These are phyloP conservation scores for Catocala fraxini DNA, from an alignment of 2,888 invertebrate species.

Conservation along the genomic window DNA sequence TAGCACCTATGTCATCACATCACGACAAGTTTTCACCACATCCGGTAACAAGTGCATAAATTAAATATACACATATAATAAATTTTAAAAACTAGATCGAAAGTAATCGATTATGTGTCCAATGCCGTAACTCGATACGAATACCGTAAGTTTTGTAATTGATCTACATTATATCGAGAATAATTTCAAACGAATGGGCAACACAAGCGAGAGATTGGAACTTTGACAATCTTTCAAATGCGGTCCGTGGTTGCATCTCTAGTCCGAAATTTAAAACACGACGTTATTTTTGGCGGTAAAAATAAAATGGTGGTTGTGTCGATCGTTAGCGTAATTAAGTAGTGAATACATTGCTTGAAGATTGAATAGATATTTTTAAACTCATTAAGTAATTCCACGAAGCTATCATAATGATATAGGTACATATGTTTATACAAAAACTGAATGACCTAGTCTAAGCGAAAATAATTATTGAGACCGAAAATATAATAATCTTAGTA, in stretches of 20 bases:
- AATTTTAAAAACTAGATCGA: slow-evolving; percentile 58
- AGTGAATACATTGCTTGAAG: slow-evolving; percentile 34
- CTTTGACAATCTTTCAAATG: slow-evolving; percentile 42
- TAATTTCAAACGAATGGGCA: slow-evolving; percentile 46
- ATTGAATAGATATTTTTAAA: slow-evolving; percentile 32
- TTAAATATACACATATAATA: slow-evolving; percentile 53
- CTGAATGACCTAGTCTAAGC: too few relatives aligned
- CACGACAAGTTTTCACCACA: slow-evolving; percentile 65
- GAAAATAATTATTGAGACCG: too few relatives aligned
- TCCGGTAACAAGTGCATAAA: slow-evolving; percentile 67
- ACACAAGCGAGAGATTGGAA: slow-evolving; percentile 38
- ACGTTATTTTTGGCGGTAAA: slow-evolving; percentile 27
- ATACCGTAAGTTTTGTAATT: slow-evolving; percentile 61
- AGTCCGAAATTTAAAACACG: slow-evolving; percentile 17
- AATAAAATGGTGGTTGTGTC: slow-evolving; percentile 35
- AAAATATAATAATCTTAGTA: too few relatives aligned
- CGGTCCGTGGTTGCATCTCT: slow-evolving; percentile 21
- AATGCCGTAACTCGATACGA: slow-evolving; percentile 55
- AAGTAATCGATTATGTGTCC: slow-evolving; percentile 63
- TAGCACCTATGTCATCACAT: slow-evolving; percentile 56
- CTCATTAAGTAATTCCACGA: too few relatives aligned
- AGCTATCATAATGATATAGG: too few relatives aligned
- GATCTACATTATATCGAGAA: slow-evolving; percentile 54
- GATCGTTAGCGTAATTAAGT: slow-evolving; percentile 54
- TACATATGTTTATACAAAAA: too few relatives aligned